Evolutionary conservation across 2,888 invertebrate species (phyloP).

Genomic region (Andrena fulva): DNA sequence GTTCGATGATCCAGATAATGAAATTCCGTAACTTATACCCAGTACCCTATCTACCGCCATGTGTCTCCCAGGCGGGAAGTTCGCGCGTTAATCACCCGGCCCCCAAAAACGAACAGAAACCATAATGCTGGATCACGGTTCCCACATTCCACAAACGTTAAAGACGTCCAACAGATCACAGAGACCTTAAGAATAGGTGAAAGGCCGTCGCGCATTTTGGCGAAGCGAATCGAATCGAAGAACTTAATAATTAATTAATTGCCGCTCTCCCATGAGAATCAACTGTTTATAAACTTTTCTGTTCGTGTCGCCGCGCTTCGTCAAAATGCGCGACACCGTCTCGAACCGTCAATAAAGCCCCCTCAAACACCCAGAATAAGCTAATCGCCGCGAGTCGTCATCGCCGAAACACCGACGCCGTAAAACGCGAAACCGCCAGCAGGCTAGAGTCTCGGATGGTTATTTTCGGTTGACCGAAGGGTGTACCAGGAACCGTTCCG

Average conservation of each 20-base stretch:
- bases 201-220: no score
- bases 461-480: conserved; percentile 57
- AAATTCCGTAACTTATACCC: conserved; percentile 21
- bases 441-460: conserved; percentile 12
- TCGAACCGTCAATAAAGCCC: background rate
- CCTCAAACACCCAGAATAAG: background rate
- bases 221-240: no score
- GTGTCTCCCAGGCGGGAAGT: background rate
- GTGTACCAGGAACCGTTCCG: conserved; percentile 40
- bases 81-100: conserved; percentile 1
- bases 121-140: background rate
- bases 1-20: conserved; percentile 44
- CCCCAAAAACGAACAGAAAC: background rate
- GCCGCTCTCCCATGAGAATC: no score
- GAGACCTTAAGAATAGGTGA: background rate
- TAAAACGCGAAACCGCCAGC: conserved; percentile 47
- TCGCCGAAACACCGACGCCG: conserved; percentile 38
- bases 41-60: background rate
- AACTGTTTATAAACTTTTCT: no score
- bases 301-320: no score
- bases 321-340: background rate
- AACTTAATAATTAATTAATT: no score
- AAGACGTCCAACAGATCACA: background rate
- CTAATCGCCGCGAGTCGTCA: background rate
- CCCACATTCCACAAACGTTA: background rate